These are phyloP conservation scores for Pitangus sulphuratus DNA, from an alignment of 2,797 vertebrate species.

Conservation along the genomic window DNA sequence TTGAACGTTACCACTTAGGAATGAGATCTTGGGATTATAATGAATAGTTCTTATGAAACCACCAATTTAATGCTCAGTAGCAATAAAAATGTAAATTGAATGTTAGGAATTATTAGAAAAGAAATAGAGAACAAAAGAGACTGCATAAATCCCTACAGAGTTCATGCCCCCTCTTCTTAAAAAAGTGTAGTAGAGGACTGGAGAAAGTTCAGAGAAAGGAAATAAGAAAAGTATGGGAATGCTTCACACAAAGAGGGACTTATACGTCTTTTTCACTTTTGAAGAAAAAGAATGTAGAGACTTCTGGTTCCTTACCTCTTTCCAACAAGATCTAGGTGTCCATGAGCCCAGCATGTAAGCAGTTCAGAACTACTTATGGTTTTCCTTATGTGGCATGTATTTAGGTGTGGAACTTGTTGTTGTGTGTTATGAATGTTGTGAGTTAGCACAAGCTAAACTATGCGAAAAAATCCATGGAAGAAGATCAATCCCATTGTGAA, in stretches of 20 bases:
- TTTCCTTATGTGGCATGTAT: neutral
- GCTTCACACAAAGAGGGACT: neutral
- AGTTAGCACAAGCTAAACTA: neutral
- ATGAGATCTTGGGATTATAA: conserved; percentile 35
- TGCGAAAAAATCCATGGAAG: neutral
- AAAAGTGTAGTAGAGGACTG: neutral
- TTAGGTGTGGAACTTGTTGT: neutral
- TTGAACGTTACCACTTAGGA: neutral
- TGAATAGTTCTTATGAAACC: conserved; percentile 34
- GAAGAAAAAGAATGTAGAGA: neutral
- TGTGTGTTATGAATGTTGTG: neutral
- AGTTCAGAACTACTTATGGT: neutral
- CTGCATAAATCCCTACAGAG: neutral
- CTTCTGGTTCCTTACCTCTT: neutral
- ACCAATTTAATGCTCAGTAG: conserved; percentile 43
- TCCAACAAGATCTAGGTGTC: neutral
- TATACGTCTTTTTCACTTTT: neutral
- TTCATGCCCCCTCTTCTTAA: neutral
- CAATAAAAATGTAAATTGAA: conserved; percentile 65
- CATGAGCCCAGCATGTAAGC: neutral
- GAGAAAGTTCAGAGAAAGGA: neutral
- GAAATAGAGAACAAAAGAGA: conserved; percentile 38
- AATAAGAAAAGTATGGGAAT: neutral
- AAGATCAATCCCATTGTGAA: neutral
- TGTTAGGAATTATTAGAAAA: conserved; percentile 52